Evolutionary conservation across 2,888 invertebrate species (phyloP).

Genomic region (Synergus laeviventris): DNA sequence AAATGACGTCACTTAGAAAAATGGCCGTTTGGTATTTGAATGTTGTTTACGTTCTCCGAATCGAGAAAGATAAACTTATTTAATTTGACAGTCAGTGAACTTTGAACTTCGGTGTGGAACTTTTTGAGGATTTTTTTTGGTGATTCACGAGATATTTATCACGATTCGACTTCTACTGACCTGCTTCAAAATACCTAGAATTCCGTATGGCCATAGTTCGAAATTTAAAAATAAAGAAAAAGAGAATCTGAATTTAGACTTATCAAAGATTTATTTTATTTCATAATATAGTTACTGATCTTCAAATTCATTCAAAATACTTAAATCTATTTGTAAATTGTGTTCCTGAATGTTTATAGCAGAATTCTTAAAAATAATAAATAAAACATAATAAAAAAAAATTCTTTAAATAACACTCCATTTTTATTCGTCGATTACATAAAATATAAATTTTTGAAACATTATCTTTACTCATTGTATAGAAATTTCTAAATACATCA

Average conservation of each 20-base stretch:
- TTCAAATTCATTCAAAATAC: background rate
- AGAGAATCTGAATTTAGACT: background rate
- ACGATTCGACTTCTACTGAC: background rate
- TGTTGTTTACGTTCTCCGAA: background rate
- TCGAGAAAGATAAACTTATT: background rate
- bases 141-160: background rate
- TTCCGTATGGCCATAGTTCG: background rate
- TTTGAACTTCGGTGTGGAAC: background rate
- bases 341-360: too few relatives aligned
- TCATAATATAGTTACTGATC: background rate
- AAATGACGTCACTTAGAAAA: background rate
- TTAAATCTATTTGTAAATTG: background rate
- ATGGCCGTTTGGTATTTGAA: background rate
- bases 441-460: too few relatives aligned
- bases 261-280: background rate
- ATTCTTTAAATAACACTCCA: too few relatives aligned
- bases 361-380: too few relatives aligned
- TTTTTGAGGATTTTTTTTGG: background rate
- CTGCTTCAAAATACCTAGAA: background rate
- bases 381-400: too few relatives aligned
- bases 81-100: background rate
- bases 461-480: too few relatives aligned
- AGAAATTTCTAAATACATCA: too few relatives aligned
- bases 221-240: background rate
- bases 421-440: too few relatives aligned